Conservation (phyloP, 2,888 invertebrate species). For the Euzophera pinguis region DNA sequence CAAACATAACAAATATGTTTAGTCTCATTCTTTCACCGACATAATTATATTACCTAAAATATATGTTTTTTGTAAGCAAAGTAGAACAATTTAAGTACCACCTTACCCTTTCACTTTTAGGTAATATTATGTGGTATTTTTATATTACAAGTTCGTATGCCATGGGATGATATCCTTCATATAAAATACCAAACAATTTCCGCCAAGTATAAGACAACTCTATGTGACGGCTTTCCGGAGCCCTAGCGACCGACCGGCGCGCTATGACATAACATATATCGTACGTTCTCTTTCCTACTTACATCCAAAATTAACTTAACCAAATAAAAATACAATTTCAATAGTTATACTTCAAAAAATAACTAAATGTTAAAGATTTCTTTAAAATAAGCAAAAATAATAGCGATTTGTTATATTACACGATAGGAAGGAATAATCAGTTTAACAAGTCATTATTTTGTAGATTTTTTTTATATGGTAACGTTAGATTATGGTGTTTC, state of each 20-base stretch:
- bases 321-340: slow-evolving; percentile 46
- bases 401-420: slow-evolving; percentile 64
- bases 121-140: no score
- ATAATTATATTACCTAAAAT: no score
- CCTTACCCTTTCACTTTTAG: no score
- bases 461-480: slow-evolving; percentile 57
- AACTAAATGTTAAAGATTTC: slow-evolving; percentile 50
- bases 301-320: slow-evolving; percentile 63
- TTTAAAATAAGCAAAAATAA: slow-evolving; percentile 56
- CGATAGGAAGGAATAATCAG: slow-evolving; percentile 59
- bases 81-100: no score
- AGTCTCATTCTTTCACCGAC: no score
- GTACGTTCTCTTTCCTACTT: slow-evolving; percentile 64
- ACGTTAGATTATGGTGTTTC: slow-evolving; percentile 71
- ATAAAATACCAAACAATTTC: no score
- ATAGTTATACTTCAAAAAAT: slow-evolving; percentile 60
- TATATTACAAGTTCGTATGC: no score
- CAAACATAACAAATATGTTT: no score
- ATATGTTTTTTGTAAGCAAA: no score
- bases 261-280: slow-evolving; percentile 27
- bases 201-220: slow-evolving; percentile 10
- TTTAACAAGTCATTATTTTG: slow-evolving; percentile 33
- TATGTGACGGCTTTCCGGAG: background rate
- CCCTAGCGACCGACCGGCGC: slow-evolving; percentile 36
- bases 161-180: no score